Base-by-base conservation (phyloP, 2,888 invertebrate species). In the Cataglyphis cursor region DNA sequence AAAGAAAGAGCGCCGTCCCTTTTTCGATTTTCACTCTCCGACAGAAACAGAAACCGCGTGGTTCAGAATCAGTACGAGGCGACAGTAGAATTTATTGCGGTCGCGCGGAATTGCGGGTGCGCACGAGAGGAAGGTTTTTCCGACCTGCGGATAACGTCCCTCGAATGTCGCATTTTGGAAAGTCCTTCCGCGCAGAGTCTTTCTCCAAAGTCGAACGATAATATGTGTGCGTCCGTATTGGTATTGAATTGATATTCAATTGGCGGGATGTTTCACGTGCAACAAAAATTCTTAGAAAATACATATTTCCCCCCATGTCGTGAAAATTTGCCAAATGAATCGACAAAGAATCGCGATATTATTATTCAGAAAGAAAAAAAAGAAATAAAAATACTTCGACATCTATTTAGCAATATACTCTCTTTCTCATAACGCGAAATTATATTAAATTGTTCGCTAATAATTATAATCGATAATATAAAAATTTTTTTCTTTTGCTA, bases 21-120 rank as follows among this genome's bases (percentile, higher is more conserved):
- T 65, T 76, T 76, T 51, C 38, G 75, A 65, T 76, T 76, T 65
- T 65, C 75, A n/a, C 12, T 74, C 62, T 62, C n/a, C 51, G 66
- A 44, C 18, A 76, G 66, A 66, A 76, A 66, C 65, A 76, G 66
- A 54, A 75, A 54, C 64, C 54, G 38, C 41, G 51, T 38, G 18
- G 35, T 38, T 75, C 64, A n/a, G 18, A 76, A 76, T 76, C 76
- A 66, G 66, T 38, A 64, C 54, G 62, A 57, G 76, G 76, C 41
- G 76, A 76, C 65, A 57, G 76, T 75, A 64, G 66, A 76, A 76
- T 76, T 76, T 76, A 76, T 76, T 66, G 76, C 66, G 54, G 66
- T 76, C 66, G 65, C 38, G 24, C 24, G 75, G 35, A 51, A 51
- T 51, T 75, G 75, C 62, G 64, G 61, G 44, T 44, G 62, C 35